A percentile compares a stretch with the other conserved stretches of the same genome.
Evolutionary conservation across 2,888 invertebrate species (phyloP).

Genomic region (Troides helena): DNA sequence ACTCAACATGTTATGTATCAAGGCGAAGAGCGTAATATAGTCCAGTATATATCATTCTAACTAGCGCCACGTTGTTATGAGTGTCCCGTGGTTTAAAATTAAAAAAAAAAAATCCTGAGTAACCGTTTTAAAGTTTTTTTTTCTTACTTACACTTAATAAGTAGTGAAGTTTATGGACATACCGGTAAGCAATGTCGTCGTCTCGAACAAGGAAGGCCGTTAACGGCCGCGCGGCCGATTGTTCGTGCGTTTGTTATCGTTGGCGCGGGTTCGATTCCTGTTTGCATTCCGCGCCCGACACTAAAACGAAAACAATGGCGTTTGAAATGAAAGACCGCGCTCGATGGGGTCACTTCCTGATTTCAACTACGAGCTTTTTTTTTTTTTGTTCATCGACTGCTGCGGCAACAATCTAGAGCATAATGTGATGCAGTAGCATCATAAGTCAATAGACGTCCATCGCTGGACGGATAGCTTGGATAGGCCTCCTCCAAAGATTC

Average conservation of each 20-base stretch:
- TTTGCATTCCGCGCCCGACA: slow-evolving; percentile 61
- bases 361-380: slow-evolving; percentile 1
- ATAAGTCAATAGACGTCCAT: background rate
- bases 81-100: too few species aligned
- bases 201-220: slow-evolving; percentile 40
- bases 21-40: too few species aligned
- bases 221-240: slow-evolving; percentile 36
- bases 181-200: slow-evolving; percentile 6
- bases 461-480: background rate
- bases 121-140: too few species aligned
- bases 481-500: background rate
- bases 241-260: slow-evolving; percentile 49
- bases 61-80: too few species aligned
- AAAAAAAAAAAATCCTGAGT: too few species aligned
- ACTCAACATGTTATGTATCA: too few species aligned
- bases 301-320: slow-evolving; percentile 61
- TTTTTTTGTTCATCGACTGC: background rate
- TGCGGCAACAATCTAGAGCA: too few species aligned
- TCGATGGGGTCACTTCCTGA: slow-evolving; percentile 22
- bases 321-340: slow-evolving; percentile 16
- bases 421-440: too few species aligned
- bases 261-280: slow-evolving; percentile 58
- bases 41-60: too few species aligned
- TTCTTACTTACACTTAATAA: too few species aligned
- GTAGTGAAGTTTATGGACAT: slow-evolving; percentile 4